These are phyloP conservation scores for Acropora tenuis DNA, from an alignment of 64 coral and sea anemone genomes.

Conservation along the genomic window DNA sequence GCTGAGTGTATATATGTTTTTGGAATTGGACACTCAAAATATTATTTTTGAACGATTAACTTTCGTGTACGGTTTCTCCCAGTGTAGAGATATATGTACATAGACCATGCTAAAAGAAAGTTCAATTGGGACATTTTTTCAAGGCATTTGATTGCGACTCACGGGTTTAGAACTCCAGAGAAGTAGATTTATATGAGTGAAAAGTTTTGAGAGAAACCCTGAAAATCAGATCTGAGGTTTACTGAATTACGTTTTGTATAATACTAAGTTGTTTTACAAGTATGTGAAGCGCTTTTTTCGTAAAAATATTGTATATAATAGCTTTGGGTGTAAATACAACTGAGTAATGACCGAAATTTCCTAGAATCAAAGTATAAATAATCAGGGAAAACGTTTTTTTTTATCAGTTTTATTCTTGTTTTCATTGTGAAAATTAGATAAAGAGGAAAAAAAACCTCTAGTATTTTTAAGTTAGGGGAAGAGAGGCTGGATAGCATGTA, in stretches of 20 bases:
- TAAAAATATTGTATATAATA: background rate
- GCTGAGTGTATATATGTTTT: background rate
- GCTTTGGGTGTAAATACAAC: background rate
- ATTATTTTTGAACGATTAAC: too few species aligned
- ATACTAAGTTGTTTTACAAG: background rate
- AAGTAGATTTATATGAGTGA: background rate
- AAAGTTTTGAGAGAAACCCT: background rate
- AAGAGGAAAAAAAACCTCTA: too few species aligned
- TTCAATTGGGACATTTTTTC: background rate
- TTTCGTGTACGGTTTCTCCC: too few species aligned
- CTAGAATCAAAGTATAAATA: too few species aligned
- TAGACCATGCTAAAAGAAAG: background rate
- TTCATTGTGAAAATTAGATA: too few species aligned
- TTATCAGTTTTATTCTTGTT: too few species aligned
- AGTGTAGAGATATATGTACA: background rate
- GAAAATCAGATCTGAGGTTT: background rate
- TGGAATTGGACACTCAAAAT: background rate
- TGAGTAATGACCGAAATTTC: too few species aligned
- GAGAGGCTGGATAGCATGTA: too few species aligned
- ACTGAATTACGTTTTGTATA: background rate
- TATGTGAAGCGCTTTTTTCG: background rate
- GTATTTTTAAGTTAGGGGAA: too few species aligned
- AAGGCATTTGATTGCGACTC: background rate
- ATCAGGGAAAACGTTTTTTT: too few species aligned
- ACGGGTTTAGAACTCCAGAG: too few species aligned